Evolutionary conservation across 2,888 invertebrate genomes (phyloP), one percentile per base, ranked within the genome.

Genomic region (Cephus sareptanus): DNA sequence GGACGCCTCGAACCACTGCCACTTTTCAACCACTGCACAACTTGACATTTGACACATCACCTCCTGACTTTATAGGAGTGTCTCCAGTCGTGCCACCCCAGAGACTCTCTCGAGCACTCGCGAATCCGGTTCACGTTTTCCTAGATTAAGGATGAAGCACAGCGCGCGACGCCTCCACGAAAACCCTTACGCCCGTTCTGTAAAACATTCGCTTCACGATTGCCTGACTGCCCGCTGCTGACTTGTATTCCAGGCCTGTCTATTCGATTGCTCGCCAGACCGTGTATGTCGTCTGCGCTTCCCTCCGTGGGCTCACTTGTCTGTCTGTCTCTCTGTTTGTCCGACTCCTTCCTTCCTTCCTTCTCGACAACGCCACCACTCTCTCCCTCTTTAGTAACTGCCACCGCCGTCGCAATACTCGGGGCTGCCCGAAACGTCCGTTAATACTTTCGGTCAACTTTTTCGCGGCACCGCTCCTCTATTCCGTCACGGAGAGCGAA

Each of bases 381-480:
- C 69, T 79, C 68, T 68, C 69, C 76, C 37, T 76, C 75, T 79
- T 71, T 77, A n/a, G 74, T 79, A 78, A 79, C 76, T 68, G 70
- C 79, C 33, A 74, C 79, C 15, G 71, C 70, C 74, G 73, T 37
- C 79, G 40, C 40, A 15, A 40, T 40, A 15, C 15, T 40, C 40
- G 4, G 15, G 40, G 40, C 40, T 40, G 15, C 40, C 6, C 40
- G 40, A 15, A 15, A 40, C 40, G 40, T 40, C 40, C 40, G 40
- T 40, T 40, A 40, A 40, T 74, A 56, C 75, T 92, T 90, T 90
- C 90, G 89, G 89, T 89, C 90, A 91, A 91, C 90, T 91, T 90
- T 89, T 68, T 30, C 56, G 35, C 76, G 75, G 73, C 71, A 73
- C 73, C 71, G 75, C 75, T 75, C 74, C 31, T 78, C 75, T 75